Base-by-base conservation (phyloP, 2,888 invertebrate species). In the Diadegma fenestrale region DNA sequence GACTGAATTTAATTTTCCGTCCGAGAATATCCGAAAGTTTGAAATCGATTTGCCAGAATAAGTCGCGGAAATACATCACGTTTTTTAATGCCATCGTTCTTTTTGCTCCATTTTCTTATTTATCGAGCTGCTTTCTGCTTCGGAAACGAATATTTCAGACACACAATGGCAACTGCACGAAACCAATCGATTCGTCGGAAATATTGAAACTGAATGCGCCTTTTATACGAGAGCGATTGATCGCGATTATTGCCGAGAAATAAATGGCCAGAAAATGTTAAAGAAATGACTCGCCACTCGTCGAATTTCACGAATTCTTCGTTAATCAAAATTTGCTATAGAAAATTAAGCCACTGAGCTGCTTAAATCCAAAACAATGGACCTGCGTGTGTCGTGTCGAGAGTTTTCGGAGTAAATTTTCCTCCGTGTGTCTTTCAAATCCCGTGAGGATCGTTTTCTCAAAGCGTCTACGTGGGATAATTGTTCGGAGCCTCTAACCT, bases 11-110 rank as follows among this genome's bases (percentile, higher is more conserved):
- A n/a, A n/a, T n/a, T n/a, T n/a, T n/a, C n/a, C n/a, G n/a, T n/a
- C n/a, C 22, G 37, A 33, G 37, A 69, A 51, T 75, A 51, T 17
- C 10, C 5, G 61, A 63, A 75, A 43, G 51, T 45, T 51, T 77
- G 69, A 30, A 30, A 68, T 78, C 43, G 77, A 78, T 78, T 76
- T 45, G 17, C n/a, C 12, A n/a, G n/a, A n/a, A n/a, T 14, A 77
- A 68, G 26, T 66, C 51, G 43, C 45, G 14, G 19, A 12, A 33
- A 80, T n/a, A n/a, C n/a, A n/a, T 84, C 26, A 80, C 68, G 64
- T 69, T 54, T 75, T 63, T 72, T 73, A 17, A 30, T n/a, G 17
- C 17, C 54, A 12, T 69, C 33, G 30, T 43, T n/a, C 61, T 37
- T 48, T 48, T 33, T n/a, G 17, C 43, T 37, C 17, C 14, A 30